A percentile compares a stretch with the other conserved stretches of the same genome.
Evolutionary conservation across 2,797 vertebrate species (phyloP).

Genomic region (Heterohyrax brucei): DNA sequence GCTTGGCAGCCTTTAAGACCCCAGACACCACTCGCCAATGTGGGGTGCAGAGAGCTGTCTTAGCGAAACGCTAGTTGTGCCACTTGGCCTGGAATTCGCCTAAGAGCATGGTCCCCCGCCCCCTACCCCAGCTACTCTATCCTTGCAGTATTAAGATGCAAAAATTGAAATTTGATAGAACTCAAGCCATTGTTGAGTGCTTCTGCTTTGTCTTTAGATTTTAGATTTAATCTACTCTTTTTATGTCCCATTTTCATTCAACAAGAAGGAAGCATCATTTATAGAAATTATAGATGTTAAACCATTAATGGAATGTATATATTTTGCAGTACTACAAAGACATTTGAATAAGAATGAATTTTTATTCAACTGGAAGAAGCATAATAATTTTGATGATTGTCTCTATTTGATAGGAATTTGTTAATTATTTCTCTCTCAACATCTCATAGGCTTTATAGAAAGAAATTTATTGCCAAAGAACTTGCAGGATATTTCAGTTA

Average conservation of each 20-base stretch:
- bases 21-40: too few species aligned
- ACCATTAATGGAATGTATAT: conserved; percentile 4
- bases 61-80: too few species aligned
- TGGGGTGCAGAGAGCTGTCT: too few species aligned
- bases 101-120: too few species aligned
- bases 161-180: conserved; percentile 38
- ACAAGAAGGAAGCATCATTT: conserved; percentile 24
- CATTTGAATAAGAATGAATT: not conserved
- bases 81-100: too few species aligned
- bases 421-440: conserved; percentile 42
- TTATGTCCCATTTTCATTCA: conserved; percentile 53
- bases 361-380: not conserved
- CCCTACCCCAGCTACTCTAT: too few species aligned
- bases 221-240: conserved; percentile 43
- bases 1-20: too few species aligned
- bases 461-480: conserved; percentile 56
- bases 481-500: conserved; percentile 46
- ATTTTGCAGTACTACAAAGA: conserved; percentile 5
- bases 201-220: conserved; percentile 46
- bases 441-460: conserved; percentile 44
- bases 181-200: conserved; percentile 15
- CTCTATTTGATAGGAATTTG: conserved; percentile 67
- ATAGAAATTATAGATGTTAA: conserved; percentile 62
- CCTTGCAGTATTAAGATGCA: not conserved
- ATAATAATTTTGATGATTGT: conserved; percentile 50